Percentiles rank a stretch among this genome's conserved stretches.
Conservation (phyloP, 1,140 invertebrate genomes). For the Drosophila miranda region DNA sequence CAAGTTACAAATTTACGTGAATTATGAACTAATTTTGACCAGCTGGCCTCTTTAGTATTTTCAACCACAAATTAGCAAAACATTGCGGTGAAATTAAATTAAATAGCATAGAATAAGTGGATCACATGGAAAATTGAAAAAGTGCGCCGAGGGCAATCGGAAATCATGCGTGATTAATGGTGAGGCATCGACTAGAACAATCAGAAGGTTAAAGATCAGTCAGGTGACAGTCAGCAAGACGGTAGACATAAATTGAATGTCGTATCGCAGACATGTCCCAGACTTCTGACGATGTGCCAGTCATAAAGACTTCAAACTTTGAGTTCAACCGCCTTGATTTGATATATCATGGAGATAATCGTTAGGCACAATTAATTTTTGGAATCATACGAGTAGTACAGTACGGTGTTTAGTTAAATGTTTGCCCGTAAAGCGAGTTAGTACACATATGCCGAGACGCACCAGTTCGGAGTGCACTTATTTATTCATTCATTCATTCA, state of each 20-base stretch:
- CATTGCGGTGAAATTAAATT: conserved; percentile 15
- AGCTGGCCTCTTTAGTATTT: conserved; percentile 18
- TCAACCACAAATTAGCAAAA: conserved; percentile 8
- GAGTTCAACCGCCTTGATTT: conserved; percentile 7
- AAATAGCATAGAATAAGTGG: conserved; percentile 27
- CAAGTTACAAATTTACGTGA: conserved; percentile 23
- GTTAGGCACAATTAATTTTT: background rate
- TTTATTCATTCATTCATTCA: no score
- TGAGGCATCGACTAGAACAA: conserved; percentile 24
- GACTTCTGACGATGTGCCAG: background rate
- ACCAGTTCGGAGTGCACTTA: no score
- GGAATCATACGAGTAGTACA: no score
- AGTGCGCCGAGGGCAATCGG: no score
- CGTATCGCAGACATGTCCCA: conserved; percentile 12
- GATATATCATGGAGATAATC: conserved; percentile 13
- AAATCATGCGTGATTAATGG: conserved; percentile 3
- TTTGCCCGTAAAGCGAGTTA: no score
- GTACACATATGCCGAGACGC: no score
- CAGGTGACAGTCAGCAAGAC: conserved; percentile 32
- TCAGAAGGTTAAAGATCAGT: conserved; percentile 28
- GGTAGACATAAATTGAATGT: conserved; percentile 23
- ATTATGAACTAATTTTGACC: conserved; percentile 36
- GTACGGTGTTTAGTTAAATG: no score
- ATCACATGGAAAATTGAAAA: background rate
- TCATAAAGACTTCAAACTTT: conserved; percentile 5